Percentiles rank a stretch among this genome's conserved stretches.
These are phyloP conservation scores for Melanotaenia boesemani DNA, from an alignment of 2,797 vertebrate genomes.

Conservation along the genomic window DNA sequence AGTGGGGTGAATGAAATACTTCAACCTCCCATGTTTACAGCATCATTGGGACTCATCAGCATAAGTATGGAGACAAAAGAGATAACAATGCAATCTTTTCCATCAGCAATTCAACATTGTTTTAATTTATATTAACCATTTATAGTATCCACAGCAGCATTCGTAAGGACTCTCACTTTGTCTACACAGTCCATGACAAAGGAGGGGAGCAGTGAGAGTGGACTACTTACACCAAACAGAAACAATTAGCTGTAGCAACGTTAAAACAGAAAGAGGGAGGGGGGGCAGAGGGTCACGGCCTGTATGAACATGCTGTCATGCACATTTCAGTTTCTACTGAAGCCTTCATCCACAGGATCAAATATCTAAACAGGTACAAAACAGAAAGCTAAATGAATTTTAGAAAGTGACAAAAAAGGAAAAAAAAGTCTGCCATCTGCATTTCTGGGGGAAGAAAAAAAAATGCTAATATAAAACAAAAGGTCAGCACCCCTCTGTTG, in stretches of 20 bases:
- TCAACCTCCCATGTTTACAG: no score
- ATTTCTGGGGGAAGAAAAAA: neutral
- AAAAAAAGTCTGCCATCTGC: constrained; percentile 24
- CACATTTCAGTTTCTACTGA: constrained; percentile 74
- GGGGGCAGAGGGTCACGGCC: constrained; percentile 39
- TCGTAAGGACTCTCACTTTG: constrained; percentile 69
- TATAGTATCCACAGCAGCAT: constrained; percentile 85
- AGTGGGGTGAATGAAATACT: no score
- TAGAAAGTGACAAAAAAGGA: constrained; percentile 15
- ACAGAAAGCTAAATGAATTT: constrained; percentile 22
- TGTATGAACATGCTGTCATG: constrained; percentile 83
- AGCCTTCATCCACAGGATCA: constrained; percentile 76
- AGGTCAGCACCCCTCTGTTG: neutral
- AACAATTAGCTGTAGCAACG: constrained; percentile 44
- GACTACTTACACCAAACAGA: constrained; percentile 68
- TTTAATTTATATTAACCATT: constrained; percentile 88
- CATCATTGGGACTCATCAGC: no score
- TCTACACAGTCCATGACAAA: constrained; percentile 71
- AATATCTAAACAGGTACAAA: constrained; percentile 25
- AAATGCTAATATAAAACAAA: constrained; percentile 16
- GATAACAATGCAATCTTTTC: constrained; percentile 7
- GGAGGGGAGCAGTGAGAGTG: constrained; percentile 43
- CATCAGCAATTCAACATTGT: constrained; percentile 67
- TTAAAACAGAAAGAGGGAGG: neutral
- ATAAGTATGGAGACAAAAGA: neutral